Conservation (phyloP, 2,113 vertebrate genomes). For the Perca schrenkii region DNA sequence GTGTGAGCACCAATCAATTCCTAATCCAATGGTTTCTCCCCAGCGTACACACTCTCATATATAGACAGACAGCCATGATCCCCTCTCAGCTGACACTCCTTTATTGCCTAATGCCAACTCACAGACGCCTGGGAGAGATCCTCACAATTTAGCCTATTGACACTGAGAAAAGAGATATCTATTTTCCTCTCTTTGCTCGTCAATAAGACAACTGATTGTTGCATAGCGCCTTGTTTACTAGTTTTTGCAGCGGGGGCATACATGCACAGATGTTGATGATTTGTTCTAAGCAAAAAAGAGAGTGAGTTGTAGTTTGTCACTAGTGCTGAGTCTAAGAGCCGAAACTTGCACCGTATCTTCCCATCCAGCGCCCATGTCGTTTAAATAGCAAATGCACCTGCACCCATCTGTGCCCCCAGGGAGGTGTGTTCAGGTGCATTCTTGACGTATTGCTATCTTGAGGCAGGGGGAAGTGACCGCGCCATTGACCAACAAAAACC, state of each 20-base stretch:
- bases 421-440: too few species aligned
- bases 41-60: slow-evolving; percentile 3
- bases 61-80: slow-evolving; percentile 17
- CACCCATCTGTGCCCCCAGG: too few species aligned
- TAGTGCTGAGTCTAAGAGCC: neutral
- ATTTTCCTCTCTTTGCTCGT: slow-evolving; percentile 13
- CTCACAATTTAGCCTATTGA: slow-evolving; percentile 48
- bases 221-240: neutral
- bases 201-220: slow-evolving; percentile 52
- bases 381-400: too few species aligned
- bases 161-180: slow-evolving; percentile 17
- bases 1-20: slow-evolving; percentile 42
- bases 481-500: too few species aligned
- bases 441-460: too few species aligned
- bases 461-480: too few species aligned
- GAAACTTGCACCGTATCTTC: too few species aligned
- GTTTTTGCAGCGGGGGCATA: neutral
- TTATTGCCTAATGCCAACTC: slow-evolving; percentile 17
- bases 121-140: slow-evolving; percentile 20
- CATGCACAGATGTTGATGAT: neutral
- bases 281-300: neutral
- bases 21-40: slow-evolving; percentile 19
- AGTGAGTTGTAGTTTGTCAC: neutral
- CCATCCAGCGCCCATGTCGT: too few species aligned
- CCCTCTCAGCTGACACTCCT: too few species aligned